Conservation (phyloP, 2,888 invertebrate species). For the Agrenia bidenticulata region DNA sequence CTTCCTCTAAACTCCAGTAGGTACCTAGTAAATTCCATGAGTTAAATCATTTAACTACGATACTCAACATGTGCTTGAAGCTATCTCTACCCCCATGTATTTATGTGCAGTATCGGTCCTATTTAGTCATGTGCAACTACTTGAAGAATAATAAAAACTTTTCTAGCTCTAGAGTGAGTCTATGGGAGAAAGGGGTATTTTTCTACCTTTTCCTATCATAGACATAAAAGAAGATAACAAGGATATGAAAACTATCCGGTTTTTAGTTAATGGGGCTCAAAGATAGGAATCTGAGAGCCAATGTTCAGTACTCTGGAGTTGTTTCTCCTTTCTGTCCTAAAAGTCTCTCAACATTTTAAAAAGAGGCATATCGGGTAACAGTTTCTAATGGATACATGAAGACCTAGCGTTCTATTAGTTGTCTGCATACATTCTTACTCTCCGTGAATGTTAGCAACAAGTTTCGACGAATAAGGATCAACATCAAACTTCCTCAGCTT, state of each 20-base stretch:
- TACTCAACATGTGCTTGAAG: too few species aligned
- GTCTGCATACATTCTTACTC: neutral
- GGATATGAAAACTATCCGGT: slow-evolving; percentile 4
- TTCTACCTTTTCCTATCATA: too few species aligned
- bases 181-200: too few species aligned
- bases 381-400: slow-evolving; percentile 10
- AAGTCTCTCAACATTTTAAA: slow-evolving; percentile 11
- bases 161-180: too few species aligned
- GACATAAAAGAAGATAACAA: neutral
- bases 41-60: too few species aligned
- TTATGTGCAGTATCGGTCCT: too few species aligned
- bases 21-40: neutral
- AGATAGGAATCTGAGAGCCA: neutral
- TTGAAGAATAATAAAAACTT: too few species aligned
- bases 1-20: slow-evolving; percentile 16
- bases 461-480: neutral
- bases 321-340: slow-evolving; percentile 8
- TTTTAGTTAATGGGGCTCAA: slow-evolving; percentile 2
- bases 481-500: too few species aligned
- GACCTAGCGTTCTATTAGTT: neutral
- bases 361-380: neutral
- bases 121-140: too few species aligned
- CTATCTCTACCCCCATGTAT: too few species aligned
- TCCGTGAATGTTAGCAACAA: neutral
- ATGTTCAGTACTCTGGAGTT: neutral